Evolutionary conservation across 2,888 invertebrate species (phyloP), one percentile per base, ranked within the genome.

Genomic region (Drosophila peninsularis): DNA sequence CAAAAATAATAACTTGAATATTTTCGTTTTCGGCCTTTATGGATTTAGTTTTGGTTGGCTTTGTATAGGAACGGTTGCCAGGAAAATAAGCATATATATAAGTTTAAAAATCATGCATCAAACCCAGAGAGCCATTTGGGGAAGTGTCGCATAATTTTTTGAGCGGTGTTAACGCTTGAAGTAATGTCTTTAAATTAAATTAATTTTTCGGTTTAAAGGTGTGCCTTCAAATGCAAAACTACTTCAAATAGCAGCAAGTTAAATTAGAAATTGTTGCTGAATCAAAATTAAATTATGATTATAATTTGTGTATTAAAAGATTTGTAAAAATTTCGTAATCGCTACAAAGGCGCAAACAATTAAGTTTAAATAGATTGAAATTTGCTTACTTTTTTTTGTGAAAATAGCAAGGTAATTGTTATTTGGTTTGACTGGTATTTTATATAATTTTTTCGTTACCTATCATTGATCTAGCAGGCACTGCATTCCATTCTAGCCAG

Each of bases 401-500:
- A 60, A 78, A 37, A 66, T 61, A 71, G 85, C 67, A 57, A 73
- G 55, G 47, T 61, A 53, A 62, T 62, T 62, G 27, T 44, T 49
- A 34, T 60, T 49, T 55, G 47, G 47, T 47, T 47, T n/a, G 39
- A 36, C 72, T 47, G 36, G 19, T 73, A 34, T 34, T 62, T 45
- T 53, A 54, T 41, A 49, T 53, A 62, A 71, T 14, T 44, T 74
- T 60, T 70, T 77, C 87, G 80, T 91, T 94, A 97, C 97, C 97
- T 94, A 98, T 97, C 97, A 98, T 98, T 92, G 98, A 98, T 94
- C 98, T 95, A 93, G 98, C 98, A 92, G 98, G 98, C 92, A 98
- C 98, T 89, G 98, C 98, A 94, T 98, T 98, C 97, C 98, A 98
- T 94, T 98, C 98, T 93, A 98, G 95, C 98, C 98, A 98, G 94